Conservation (phyloP, 2,888 invertebrate species). For the Andrena flavipes region DNA sequence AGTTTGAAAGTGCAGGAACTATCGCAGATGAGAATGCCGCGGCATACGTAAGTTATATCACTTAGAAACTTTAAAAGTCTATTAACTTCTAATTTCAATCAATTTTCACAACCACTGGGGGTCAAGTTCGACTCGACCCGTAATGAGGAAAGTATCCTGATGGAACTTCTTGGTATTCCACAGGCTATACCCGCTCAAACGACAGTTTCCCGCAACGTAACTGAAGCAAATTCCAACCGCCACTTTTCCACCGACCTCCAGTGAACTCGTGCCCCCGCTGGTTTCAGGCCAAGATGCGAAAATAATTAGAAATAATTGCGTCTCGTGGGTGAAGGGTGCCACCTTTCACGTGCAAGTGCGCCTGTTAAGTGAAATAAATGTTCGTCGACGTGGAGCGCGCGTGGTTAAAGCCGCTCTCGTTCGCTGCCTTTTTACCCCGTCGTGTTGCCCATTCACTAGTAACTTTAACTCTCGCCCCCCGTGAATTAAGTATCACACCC, state of each 20-base stretch:
- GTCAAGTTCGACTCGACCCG: no score
- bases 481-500: constrained; percentile 38
- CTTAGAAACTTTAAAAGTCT: no score
- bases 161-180: neutral
- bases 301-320: constrained; percentile 73
- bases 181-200: neutral
- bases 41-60: no score
- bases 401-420: constrained; percentile 14
- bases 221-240: constrained; percentile 34
- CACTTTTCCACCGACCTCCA: constrained; percentile 18
- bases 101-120: no score
- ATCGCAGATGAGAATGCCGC: no score
- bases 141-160: no score
- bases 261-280: neutral
- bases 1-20: no score
- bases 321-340: constrained; percentile 68
- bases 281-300: constrained; percentile 47
- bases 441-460: constrained; percentile 38
- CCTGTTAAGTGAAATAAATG: constrained; percentile 71
- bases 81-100: no score
- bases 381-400: constrained; percentile 40
- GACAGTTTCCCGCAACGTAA: constrained; percentile 1
- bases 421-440: constrained; percentile 32
- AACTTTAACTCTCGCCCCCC: constrained; percentile 34
- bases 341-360: constrained; percentile 56